Evolutionary conservation across 2,113 vertebrate species (phyloP).

Genomic region (Hemibates koningsi): DNA sequence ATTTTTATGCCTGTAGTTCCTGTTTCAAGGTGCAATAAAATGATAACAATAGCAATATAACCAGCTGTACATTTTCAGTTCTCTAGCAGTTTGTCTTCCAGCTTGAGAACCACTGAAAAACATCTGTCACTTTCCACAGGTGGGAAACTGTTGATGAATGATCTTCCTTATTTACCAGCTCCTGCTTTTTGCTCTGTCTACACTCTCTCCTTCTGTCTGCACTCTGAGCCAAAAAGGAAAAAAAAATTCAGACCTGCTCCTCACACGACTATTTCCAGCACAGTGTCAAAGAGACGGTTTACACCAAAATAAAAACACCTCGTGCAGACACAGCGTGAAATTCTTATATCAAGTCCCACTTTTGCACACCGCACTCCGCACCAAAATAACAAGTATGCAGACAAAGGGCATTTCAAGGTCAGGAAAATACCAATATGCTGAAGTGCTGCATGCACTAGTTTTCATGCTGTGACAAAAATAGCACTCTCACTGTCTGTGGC

Average conservation of each 20-base stretch:
- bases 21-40: background rate
- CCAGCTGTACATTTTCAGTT: background rate
- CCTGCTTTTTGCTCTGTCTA: background rate
- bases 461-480: background rate
- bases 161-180: background rate
- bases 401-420: slow-evolving; percentile 13
- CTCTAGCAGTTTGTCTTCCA: background rate
- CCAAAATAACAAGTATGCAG: background rate
- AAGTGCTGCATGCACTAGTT: background rate
- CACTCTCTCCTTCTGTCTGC: background rate
- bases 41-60: background rate
- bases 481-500: background rate
- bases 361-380: background rate
- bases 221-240: background rate
- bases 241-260: background rate
- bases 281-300: background rate
- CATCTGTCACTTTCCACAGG: background rate
- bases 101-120: background rate
- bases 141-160: background rate
- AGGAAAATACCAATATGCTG: background rate
- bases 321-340: background rate
- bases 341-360: background rate
- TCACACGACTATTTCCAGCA: slow-evolving; percentile 5
- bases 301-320: slow-evolving; percentile 15
- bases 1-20: background rate